Evolutionary conservation across 2,888 invertebrate genomes (phyloP), one percentile per base, ranked within the genome.

Genomic region (Acanthococcus lagerstroemiae): DNA sequence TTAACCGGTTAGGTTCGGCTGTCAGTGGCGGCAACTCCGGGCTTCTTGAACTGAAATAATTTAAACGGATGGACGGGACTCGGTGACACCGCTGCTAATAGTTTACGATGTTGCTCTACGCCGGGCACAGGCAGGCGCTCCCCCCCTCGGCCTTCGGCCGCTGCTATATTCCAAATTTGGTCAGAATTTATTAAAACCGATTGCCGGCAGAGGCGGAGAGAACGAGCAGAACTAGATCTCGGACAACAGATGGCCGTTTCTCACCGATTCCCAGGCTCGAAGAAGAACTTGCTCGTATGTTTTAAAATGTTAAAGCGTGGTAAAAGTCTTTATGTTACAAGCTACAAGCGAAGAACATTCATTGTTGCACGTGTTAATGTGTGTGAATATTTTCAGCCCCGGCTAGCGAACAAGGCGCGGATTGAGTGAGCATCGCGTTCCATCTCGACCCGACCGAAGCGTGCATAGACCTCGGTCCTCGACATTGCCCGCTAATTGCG

Each of bases 21-120:
- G 55, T 27, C 9, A n/a, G 58, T 19, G 46, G 60, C 48, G 24
- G 26, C 26, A 26, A 48, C 46, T 26, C 60, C 27, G 7, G 26
- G 19, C 48, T 26, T 26, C 26, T 60, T 17, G 25, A 26, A 60
- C 46, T 60, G 60, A 48, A 60, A 60, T 60, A 48, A 60, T 60
- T 60, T 60, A 60, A 60, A 60, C 24, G 48, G 46, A 60, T 48
- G 24, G 48, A 48, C 46, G 48, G 19, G 55, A 55, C 27, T 55
- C 60, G 60, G 60, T 60, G 60, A 60, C 60, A 60, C 46, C 21
- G 37, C 48, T 19, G 60, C 60, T 60, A 60, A 60, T 60, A 48
- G 60, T 60, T 60, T 60, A 60, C 48, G 60, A 60, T 60, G 60
- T 60, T 25, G 60, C 45, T 48, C 48, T 26, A 25, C 25, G 60